Evolutionary conservation across 2,888 invertebrate species (phyloP).

Genomic region (Drosophila antonietae): DNA sequence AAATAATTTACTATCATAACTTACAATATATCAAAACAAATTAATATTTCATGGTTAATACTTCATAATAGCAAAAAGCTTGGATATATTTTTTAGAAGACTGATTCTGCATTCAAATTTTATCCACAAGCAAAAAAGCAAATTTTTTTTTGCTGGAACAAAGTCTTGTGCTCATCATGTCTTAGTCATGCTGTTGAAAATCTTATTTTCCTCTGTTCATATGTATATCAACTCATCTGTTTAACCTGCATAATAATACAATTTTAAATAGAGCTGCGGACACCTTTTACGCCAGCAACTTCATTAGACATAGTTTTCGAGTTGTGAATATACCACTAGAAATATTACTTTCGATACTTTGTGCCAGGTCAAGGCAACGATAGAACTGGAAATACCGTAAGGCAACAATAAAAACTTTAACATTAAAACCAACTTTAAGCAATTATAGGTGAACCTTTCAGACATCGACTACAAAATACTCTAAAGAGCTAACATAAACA

Average conservation of each 20-base stretch:
- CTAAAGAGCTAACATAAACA: background rate
- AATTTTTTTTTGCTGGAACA: too few species aligned
- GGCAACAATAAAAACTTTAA: background rate
- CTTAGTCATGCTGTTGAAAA: too few species aligned
- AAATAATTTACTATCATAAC: background rate
- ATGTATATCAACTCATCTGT: too few species aligned
- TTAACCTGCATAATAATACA: background rate
- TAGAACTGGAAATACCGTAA: slow-evolving; percentile 3
- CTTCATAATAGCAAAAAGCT: background rate
- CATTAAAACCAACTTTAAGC: slow-evolving; percentile 5
- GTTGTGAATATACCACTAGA: too few species aligned
- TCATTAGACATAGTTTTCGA: background rate
- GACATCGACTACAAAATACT: slow-evolving; percentile 15
- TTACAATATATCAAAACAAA: background rate
- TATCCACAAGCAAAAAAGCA: too few species aligned
- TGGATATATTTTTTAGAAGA: background rate
- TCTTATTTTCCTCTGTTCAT: too few species aligned
- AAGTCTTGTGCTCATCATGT: too few species aligned
- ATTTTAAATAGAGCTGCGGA: background rate
- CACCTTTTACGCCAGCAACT: background rate
- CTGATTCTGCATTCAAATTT: too few species aligned
- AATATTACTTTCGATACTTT: slow-evolving; percentile 14
- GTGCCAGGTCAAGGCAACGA: slow-evolving; percentile 31
- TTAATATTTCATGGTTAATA: background rate
- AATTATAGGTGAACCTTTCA: background rate